Conservation (phyloP, 2,113 vertebrate genomes). For the Aepyceros melampus region DNA sequence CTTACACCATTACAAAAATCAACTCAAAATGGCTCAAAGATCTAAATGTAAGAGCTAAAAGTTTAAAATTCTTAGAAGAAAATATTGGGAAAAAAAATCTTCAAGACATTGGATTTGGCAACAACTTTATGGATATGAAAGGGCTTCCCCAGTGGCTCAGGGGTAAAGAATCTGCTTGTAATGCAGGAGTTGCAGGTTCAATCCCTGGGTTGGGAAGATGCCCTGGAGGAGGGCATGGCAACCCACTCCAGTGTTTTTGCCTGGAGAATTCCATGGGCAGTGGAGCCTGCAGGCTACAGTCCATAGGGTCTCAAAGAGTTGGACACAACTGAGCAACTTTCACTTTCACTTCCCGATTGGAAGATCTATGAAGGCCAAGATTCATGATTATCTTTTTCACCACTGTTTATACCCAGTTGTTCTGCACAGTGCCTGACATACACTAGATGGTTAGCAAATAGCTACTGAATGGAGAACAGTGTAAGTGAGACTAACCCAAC, state of each 20-base stretch:
- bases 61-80: constrained; percentile 12
- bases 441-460: neutral
- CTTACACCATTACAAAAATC: neutral
- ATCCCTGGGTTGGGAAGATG: neutral
- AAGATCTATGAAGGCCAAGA: neutral
- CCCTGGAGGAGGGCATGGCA: neutral
- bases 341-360: neutral
- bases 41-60: neutral
- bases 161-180: neutral
- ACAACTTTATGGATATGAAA: neutral
- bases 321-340: neutral
- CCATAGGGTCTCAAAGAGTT: neutral
- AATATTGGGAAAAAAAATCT: neutral
- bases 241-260: neutral
- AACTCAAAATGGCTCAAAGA: neutral
- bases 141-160: neutral
- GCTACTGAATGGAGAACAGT: neutral
- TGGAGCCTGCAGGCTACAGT: neutral
- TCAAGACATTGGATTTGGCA: neutral
- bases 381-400: neutral
- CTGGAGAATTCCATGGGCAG: neutral
- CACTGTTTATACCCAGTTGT: neutral
- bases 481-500: neutral
- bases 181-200: neutral
- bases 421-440: neutral